A percentile compares a stretch with the other conserved stretches of the same genome.
Evolutionary conservation across 2,113 vertebrate genomes (phyloP).

Genomic region (Dasypus novemcinctus): DNA sequence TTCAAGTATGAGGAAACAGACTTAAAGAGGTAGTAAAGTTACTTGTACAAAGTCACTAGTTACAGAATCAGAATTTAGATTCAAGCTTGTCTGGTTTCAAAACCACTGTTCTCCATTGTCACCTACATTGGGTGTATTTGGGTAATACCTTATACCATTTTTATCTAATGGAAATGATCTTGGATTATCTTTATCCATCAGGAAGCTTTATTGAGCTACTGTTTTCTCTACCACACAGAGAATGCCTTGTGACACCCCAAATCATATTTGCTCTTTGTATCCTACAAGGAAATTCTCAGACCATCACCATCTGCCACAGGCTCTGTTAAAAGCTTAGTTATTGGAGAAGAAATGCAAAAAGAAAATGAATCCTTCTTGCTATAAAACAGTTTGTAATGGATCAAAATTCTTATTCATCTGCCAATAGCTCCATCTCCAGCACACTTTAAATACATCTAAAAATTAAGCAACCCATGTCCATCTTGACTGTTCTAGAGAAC

Average conservation of each 20-base stretch:
- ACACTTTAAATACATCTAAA: constrained; percentile 33
- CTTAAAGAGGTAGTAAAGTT: background rate
- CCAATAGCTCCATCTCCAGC: constrained; percentile 26
- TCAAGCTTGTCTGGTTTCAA: background rate
- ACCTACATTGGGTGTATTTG: background rate
- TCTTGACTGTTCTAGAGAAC: constrained; percentile 50
- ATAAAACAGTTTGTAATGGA: constrained; percentile 45
- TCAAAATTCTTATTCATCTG: constrained; percentile 40
- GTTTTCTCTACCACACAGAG: background rate
- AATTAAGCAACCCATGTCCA: constrained; percentile 60
- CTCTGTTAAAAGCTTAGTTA: background rate
- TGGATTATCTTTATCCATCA: background rate
- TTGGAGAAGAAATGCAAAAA: background rate
- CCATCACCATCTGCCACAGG: background rate
- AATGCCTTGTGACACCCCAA: background rate
- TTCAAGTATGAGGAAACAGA: background rate
- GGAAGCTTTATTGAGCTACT: background rate
- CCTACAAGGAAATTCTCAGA: background rate
- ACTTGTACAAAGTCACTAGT: background rate
- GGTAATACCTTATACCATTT: background rate
- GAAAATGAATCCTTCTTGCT: background rate
- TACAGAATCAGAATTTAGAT: background rate
- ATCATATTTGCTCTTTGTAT: background rate
- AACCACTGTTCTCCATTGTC: background rate
- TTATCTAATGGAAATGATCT: background rate